Conservation (phyloP, 2,888 invertebrate species). For the Drosophila hamatofila region DNA sequence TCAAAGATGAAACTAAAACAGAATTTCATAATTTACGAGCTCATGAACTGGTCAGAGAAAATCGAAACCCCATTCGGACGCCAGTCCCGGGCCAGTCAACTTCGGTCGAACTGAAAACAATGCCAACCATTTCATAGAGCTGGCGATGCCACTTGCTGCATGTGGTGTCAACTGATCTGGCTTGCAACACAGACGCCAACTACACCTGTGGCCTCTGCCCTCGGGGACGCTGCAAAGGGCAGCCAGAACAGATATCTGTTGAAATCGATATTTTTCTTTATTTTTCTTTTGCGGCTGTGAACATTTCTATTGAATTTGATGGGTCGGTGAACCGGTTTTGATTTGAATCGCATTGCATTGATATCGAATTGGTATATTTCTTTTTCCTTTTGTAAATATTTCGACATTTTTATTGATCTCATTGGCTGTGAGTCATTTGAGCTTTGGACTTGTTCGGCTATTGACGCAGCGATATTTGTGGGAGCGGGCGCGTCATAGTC, state of each 20-base stretch:
- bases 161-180: constrained; percentile 51
- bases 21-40: constrained; percentile 74
- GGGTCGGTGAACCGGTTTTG: constrained; percentile 39
- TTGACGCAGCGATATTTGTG: constrained; percentile 43
- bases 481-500: constrained; percentile 44
- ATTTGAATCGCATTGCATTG: constrained; percentile 38
- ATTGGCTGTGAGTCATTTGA: constrained; percentile 63
- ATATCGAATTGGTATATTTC: constrained; percentile 44
- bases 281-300: constrained; percentile 42
- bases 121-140: constrained; percentile 45
- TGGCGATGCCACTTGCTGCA: constrained; percentile 31
- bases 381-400: constrained; percentile 46
- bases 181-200: constrained; percentile 26
- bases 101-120: constrained; percentile 42
- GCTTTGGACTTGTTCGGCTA: constrained; percentile 42
- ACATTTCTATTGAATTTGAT: constrained; percentile 72
- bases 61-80: constrained; percentile 46
- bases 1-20: constrained; percentile 42
- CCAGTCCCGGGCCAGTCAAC: constrained; percentile 6
- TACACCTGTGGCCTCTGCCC: constrained; percentile 15
- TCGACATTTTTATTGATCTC: constrained; percentile 76
- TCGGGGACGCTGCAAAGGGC: constrained; percentile 26
- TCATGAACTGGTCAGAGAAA: constrained; percentile 68
- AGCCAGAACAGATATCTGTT: constrained; percentile 51
- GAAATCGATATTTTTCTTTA: constrained; percentile 72